phyloP scores from a whole-genome alignment of 2,113 vertebrate genomes.

The Cricetomys ansorgei region DNA sequence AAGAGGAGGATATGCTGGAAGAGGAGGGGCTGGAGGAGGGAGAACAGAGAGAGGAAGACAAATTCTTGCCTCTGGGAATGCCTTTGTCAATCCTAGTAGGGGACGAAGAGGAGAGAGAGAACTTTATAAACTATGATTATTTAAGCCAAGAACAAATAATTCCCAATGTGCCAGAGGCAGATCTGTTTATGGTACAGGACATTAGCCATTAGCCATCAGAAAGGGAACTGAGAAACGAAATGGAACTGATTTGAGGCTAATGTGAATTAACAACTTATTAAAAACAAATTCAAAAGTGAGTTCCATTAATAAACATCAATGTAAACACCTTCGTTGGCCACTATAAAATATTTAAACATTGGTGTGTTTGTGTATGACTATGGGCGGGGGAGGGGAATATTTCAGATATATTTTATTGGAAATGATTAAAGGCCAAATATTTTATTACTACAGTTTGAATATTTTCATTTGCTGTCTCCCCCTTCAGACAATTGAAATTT shows the following conservation, averaged over 20 bases:
- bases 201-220: constrained; percentile 56
- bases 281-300: constrained; percentile 72
- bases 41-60: constrained; percentile 35
- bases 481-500: not conserved
- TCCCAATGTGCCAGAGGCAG: not conserved
- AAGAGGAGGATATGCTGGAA: not conserved
- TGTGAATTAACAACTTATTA: constrained; percentile 46
- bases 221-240: constrained; percentile 48
- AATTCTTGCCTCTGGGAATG: constrained; percentile 48
- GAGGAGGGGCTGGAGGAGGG: constrained; percentile 11
- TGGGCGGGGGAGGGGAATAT: not conserved
- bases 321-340: constrained; percentile 68
- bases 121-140: constrained; percentile 46
- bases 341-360: constrained; percentile 71
- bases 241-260: constrained; percentile 60
- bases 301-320: constrained; percentile 72
- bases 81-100: constrained; percentile 60
- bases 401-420: constrained; percentile 51
- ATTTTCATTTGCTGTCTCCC: constrained; percentile 51
- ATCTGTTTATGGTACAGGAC: constrained; percentile 36
- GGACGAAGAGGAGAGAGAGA: constrained; percentile 57
- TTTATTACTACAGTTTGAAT: constrained; percentile 64
- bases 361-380: constrained; percentile 65
- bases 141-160: constrained; percentile 13
- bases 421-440: constrained; percentile 71